Conservation (phyloP, 1,140 invertebrate species). For the Drosophila suzukii region DNA sequence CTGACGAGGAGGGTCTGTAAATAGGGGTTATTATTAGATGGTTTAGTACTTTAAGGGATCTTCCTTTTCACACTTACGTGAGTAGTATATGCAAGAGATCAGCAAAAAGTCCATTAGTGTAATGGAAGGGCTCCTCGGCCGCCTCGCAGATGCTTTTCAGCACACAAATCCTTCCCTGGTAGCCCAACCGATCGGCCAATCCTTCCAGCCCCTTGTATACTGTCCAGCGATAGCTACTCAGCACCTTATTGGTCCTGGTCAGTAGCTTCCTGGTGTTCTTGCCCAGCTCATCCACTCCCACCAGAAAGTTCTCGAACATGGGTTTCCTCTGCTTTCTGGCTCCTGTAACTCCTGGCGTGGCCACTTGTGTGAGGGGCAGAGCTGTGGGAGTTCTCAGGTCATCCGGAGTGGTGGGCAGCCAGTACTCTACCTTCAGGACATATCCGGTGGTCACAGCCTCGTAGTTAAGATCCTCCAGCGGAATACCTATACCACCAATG, state of each 20-base stretch:
- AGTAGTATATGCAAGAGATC: constrained; percentile 89
- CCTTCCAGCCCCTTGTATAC: constrained; percentile 75
- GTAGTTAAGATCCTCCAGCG: constrained; percentile 70
- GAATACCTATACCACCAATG: constrained; percentile 80
- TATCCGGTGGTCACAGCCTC: constrained; percentile 81
- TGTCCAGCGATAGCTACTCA: constrained; percentile 78
- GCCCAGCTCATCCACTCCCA: constrained; percentile 63
- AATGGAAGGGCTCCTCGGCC: constrained; percentile 88
- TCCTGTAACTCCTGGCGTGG: constrained; percentile 52
- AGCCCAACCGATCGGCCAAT: constrained; percentile 85
- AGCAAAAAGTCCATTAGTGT: constrained; percentile 88
- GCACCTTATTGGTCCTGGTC: constrained; percentile 55
- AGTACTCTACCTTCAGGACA: constrained; percentile 82
- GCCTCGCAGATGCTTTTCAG: constrained; percentile 91
- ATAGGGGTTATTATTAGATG: not conserved
- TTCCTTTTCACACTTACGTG: constrained; percentile 86
- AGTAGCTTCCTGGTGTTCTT: constrained; percentile 66
- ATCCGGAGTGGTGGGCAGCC: constrained; percentile 62
- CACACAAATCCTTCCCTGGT: constrained; percentile 89
- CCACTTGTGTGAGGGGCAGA: constrained; percentile 56
- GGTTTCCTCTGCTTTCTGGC: constrained; percentile 49
- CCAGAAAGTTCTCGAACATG: constrained; percentile 76
- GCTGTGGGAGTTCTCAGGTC: constrained; percentile 59
- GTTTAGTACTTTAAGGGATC: not conserved
- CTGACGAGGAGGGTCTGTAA: constrained; percentile 87